Evolutionary conservation across 2,113 vertebrate species (phyloP).

Genomic region (Circaetus cinerascens): DNA sequence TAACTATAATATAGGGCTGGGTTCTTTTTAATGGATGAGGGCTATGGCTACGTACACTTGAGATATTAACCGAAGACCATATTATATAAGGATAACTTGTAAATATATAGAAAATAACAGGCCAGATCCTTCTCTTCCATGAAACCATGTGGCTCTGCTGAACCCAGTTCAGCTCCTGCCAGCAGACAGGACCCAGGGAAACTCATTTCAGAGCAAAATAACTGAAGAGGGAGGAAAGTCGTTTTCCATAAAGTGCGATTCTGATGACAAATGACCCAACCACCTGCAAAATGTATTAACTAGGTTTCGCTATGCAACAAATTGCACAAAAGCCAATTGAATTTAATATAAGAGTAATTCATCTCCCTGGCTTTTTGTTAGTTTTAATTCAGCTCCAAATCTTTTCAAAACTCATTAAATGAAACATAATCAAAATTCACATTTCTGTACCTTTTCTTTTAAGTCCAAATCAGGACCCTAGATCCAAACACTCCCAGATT

Average conservation of each 20-base stretch:
- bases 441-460: constrained; percentile 23
- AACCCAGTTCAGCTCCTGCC: not conserved
- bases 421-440: constrained; percentile 70
- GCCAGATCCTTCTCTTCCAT: not conserved
- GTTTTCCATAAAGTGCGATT: constrained; percentile 28
- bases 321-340: constrained; percentile 70
- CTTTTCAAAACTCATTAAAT: constrained; percentile 72
- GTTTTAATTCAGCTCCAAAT: constrained; percentile 68
- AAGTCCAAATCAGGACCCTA: not conserved
- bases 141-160: not conserved
- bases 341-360: constrained; percentile 68
- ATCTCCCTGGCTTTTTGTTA: constrained; percentile 66
- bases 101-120: not conserved
- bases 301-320: constrained; percentile 67
- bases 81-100: not conserved
- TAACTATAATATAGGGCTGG: not conserved
- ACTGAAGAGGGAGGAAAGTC: constrained; percentile 35
- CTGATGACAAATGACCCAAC: constrained; percentile 66
- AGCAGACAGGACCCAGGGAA: constrained; percentile 12
- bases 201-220: constrained; percentile 64
- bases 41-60: not conserved
- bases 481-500: not conserved
- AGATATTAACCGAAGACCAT: not conserved
- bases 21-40: not conserved
- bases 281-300: constrained; percentile 68